A percentile compares a stretch with the other conserved stretches of the same genome.
Conservation (phyloP, 2,888 invertebrate genomes). For the Parnassius mnemosyne region DNA sequence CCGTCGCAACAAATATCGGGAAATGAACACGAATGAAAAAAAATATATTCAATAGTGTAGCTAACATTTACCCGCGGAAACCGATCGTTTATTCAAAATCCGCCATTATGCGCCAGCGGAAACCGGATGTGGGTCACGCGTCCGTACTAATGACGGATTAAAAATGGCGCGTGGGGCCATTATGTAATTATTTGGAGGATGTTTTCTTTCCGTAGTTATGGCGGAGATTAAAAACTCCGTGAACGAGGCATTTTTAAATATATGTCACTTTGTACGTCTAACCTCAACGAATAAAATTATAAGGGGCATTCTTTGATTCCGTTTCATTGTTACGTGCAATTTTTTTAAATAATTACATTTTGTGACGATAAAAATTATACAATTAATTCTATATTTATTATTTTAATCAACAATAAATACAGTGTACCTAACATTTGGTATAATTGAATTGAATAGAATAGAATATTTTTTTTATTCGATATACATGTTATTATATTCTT, state of each 20-base stretch:
- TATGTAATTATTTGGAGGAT: slow-evolving; percentile 38
- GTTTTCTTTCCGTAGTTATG: slow-evolving; percentile 32
- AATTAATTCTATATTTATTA: too few relatives aligned
- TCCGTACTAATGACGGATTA: slow-evolving; percentile 51
- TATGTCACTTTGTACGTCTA: neutral
- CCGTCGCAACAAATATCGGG: slow-evolving; percentile 41
- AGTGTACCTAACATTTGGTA: too few relatives aligned
- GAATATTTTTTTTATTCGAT: too few relatives aligned
- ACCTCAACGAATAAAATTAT: too few relatives aligned
- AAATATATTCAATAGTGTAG: slow-evolving; percentile 32
- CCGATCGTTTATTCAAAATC: slow-evolving; percentile 50
- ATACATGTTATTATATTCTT: too few relatives aligned
- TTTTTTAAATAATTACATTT: too few relatives aligned
- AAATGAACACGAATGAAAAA: slow-evolving; percentile 34
- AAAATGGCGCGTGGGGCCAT: slow-evolving; percentile 35
- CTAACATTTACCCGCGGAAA: slow-evolving; percentile 40
- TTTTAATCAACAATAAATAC: too few relatives aligned
- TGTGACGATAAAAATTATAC: too few relatives aligned
- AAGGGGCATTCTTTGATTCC: too few relatives aligned
- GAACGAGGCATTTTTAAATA: slow-evolving; percentile 7
- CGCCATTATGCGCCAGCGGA: slow-evolving; percentile 58
- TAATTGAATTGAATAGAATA: too few relatives aligned
- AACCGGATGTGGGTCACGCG: slow-evolving; percentile 63
- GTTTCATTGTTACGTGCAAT: too few relatives aligned
- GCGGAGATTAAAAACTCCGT: slow-evolving; percentile 9